phyloP scores from a whole-genome alignment of 2,888 invertebrate genomes.

The Shargacucullia verbasci region DNA sequence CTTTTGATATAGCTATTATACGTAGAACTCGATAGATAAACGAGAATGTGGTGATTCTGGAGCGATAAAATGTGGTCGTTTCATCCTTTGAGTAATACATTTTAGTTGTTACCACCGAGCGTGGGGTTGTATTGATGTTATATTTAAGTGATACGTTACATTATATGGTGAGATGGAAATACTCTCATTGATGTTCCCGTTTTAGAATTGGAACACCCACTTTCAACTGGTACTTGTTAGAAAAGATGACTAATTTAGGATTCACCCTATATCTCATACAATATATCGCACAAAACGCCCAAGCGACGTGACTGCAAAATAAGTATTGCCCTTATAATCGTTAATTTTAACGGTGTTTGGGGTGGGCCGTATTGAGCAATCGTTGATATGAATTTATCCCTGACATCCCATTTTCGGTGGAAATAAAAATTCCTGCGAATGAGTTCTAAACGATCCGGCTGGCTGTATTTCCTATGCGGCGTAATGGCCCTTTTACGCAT shows the following conservation, averaged over 20 bases:
- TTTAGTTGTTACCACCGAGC: constrained; percentile 25
- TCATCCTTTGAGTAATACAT: constrained; percentile 31
- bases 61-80: constrained; percentile 42
- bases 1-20: constrained; percentile 29
- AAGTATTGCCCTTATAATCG: constrained; percentile 7
- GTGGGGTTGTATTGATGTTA: constrained; percentile 16
- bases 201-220: no score
- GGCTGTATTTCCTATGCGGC: constrained; percentile 39
- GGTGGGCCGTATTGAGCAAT: constrained; percentile 10
- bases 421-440: constrained; percentile 44
- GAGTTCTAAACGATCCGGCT: constrained; percentile 43
- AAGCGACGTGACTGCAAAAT: no score
- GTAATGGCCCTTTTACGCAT: constrained; percentile 47
- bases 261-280: no score
- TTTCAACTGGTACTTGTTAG: no score
- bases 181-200: no score
- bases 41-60: constrained; percentile 31
- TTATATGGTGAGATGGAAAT: no score
- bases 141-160: no score
- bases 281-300: no score
- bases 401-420: constrained; percentile 33
- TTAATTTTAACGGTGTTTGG: constrained; percentile 31
- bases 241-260: no score
- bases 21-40: constrained; percentile 30
- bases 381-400: constrained; percentile 17